phyloP scores from a whole-genome alignment of 2,888 invertebrate species.

The Diadegma fenestrale region DNA sequence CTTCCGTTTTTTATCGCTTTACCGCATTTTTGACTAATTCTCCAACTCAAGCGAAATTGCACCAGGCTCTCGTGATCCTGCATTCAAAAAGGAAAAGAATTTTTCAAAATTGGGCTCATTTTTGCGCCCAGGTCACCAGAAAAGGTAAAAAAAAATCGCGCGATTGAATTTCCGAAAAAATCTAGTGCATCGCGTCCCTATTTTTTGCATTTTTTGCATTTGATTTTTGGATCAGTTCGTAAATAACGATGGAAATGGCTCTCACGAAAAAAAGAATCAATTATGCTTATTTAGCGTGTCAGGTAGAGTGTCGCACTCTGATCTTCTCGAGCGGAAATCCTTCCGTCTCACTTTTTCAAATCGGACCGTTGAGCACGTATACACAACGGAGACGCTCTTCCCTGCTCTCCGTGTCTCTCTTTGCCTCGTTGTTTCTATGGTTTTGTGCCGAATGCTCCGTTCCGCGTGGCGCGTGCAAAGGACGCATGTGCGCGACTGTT shows the following conservation, averaged over 20 bases:
- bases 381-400: constrained; percentile 40
- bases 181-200: no score
- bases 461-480: constrained; percentile 50
- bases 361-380: constrained; percentile 67
- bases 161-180: neutral
- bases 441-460: constrained; percentile 38
- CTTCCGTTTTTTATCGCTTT: no score
- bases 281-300: neutral
- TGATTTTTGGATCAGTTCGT: neutral
- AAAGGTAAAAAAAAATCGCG: neutral
- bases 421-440: constrained; percentile 12
- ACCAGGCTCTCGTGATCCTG: no score
- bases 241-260: neutral
- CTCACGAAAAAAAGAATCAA: neutral
- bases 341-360: constrained; percentile 63
- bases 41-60: no score
- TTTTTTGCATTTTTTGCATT: no score
- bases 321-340: constrained; percentile 57
- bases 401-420: neutral
- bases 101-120: no score
- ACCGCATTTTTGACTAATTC: no score
- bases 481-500: constrained; percentile 50
- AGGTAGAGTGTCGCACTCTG: constrained; percentile 37
- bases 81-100: no score
- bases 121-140: no score